Evolutionary conservation across 2,888 invertebrate species (phyloP), one percentile per base, ranked within the genome.

Genomic region (Arenicola marina): DNA sequence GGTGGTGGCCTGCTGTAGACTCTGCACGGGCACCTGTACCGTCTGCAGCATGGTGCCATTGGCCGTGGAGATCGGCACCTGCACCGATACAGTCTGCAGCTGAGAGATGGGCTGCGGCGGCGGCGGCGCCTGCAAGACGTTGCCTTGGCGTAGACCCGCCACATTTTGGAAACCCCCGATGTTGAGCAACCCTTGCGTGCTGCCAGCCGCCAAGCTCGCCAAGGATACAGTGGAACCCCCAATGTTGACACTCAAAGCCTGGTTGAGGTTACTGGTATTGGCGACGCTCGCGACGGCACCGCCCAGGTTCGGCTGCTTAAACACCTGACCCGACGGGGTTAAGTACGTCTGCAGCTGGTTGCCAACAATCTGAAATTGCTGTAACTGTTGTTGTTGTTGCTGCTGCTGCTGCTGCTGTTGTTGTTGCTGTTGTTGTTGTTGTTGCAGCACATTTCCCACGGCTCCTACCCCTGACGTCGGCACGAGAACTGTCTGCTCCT

Each of bases 21-120:
- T 88, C 83, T 95, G 95, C 24, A 95, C 87, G 0, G 96, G 96
- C 75, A 97, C 90, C 81, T 1, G 95, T 0, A 97, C 91, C 0
- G 96, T 95, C 83, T 97, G 96, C 83, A 94, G 92, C 63, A 96
- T 90, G 0, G 96, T 95, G 84, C 96, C 96, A 82, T 91, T 92
- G 38, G 89, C 87, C 59, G 91, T 89, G 55, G 90, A 89, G 68
- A 94, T 92, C 1, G 94, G 94, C 65, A 95, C 92, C 83, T 95
- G 95, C 2, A 95, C 92, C 45, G 90, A 77, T 89, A 89, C 78
- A 66, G 83, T 70, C 28, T 63, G 66, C 21, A 67, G 45, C 43
- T 54, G 65, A 21, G n/a, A n/a, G n/a, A n/a, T n/a, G n/a, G 44
- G 33, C 53, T 4, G 32, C 24, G 46, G 57, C 34, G 57, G 34